Percentiles rank a stretch among this genome's conserved stretches.
phyloP scores from a whole-genome alignment of 2,113 vertebrate species.

The Grammomys surdaster region DNA sequence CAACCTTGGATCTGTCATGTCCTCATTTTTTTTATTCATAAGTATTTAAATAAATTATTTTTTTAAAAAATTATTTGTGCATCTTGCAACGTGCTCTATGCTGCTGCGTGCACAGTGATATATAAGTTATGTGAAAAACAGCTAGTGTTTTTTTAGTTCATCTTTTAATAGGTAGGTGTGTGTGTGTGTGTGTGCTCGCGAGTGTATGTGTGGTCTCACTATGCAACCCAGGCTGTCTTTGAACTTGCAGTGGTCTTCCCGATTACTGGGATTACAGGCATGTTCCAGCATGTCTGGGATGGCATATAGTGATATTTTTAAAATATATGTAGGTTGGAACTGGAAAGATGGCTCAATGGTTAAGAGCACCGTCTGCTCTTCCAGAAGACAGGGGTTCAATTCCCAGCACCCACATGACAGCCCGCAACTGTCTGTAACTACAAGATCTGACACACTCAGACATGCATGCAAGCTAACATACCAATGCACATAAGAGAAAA shows the following conservation, averaged over 20 bases:
- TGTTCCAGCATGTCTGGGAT: not conserved
- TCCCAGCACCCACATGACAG: no score
- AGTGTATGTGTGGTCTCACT: not conserved
- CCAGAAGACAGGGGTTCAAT: no score
- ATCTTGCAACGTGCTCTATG: not conserved
- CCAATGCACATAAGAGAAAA: no score
- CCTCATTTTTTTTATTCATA: not conserved
- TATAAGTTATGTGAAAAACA: not conserved
- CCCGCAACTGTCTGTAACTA: no score
- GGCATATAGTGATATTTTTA: not conserved
- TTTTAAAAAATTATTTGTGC: not conserved
- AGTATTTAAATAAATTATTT: conserved; percentile 16
- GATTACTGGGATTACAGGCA: not conserved
- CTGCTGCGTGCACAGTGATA: not conserved
- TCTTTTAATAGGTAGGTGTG: conserved; percentile 28
- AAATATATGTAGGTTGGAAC: not conserved
- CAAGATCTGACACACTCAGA: no score
- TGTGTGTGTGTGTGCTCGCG: not conserved
- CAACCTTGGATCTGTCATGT: not conserved
- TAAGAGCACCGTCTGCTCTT: no score
- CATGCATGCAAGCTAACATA: no score
- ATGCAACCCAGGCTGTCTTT: not conserved
- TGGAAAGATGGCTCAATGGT: no score
- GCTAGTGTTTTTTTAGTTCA: not conserved
- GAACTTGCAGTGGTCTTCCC: not conserved